Conservation (phyloP, 1,140 invertebrate genomes). For the Eueides isabella region DNA sequence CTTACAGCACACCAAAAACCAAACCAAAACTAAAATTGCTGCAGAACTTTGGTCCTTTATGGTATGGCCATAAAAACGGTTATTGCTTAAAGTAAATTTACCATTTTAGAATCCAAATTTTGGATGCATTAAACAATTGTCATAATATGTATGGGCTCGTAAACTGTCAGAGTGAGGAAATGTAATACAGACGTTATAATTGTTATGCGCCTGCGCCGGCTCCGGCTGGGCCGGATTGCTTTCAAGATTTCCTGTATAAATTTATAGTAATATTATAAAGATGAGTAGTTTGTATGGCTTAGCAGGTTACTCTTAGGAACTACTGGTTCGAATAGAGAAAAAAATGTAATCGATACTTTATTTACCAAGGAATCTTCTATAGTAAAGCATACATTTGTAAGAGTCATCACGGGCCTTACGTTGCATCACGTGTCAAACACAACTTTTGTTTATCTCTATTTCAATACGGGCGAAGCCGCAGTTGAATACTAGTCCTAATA, state of each 20-base stretch:
- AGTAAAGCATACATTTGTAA: too few relatives aligned
- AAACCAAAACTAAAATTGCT: background rate
- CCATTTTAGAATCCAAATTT: background rate
- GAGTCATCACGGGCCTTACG: too few relatives aligned
- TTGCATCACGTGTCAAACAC: background rate
- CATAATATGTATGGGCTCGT: conserved; percentile 8
- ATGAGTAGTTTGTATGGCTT: too few relatives aligned
- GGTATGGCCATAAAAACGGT: background rate
- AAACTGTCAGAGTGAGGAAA: conserved; percentile 7
- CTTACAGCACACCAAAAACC: background rate
- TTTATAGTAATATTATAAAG: background rate
- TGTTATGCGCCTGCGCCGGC: background rate
- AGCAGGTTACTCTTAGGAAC: too few relatives aligned
- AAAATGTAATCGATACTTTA: too few relatives aligned
- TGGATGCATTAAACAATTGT: conserved; percentile 1
- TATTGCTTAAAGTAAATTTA: background rate
- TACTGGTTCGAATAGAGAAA: too few relatives aligned
- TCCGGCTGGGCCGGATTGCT: background rate
- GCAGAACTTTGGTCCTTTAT: background rate
- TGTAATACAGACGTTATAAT: background rate
- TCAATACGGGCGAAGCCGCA: too few relatives aligned
- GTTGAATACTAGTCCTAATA: background rate
- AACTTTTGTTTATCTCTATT: background rate
- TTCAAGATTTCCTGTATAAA: background rate
- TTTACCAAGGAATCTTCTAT: too few relatives aligned